Conservation (phyloP, 2,888 invertebrate species). For the Leucophenga maculata region DNA sequence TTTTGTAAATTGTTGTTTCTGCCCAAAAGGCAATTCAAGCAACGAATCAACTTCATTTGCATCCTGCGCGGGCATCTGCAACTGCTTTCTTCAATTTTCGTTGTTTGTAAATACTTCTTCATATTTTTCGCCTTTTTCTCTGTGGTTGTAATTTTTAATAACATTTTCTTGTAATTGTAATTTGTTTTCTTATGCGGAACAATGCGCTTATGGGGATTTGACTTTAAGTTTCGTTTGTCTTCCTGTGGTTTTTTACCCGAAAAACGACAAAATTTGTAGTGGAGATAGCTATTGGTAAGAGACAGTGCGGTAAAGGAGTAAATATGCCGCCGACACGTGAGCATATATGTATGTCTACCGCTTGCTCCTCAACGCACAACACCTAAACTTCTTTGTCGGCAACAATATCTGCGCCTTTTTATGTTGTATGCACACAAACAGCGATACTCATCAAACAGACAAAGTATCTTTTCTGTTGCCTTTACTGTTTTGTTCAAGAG, state of each 20-base stretch:
- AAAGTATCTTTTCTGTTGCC: constrained; percentile 53
- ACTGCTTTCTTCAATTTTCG: too few species aligned
- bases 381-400: constrained; percentile 48
- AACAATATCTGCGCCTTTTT: constrained; percentile 44
- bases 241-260: constrained; percentile 21
- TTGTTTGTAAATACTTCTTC: not conserved
- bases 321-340: constrained; percentile 12
- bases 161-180: constrained; percentile 70
- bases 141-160: constrained; percentile 57
- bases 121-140: too few species aligned
- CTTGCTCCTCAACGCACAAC: not conserved
- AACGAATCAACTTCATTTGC: constrained; percentile 10
- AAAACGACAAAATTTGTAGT: constrained; percentile 1
- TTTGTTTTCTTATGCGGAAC: constrained; percentile 53
- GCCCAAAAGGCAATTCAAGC: not conserved
- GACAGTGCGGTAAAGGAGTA: not conserved
- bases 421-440: not conserved
- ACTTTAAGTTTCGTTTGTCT: constrained; percentile 8
- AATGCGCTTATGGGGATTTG: constrained; percentile 21
- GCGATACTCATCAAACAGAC: not conserved
- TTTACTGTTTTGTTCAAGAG: constrained; percentile 41
- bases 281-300: too few species aligned
- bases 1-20: not conserved
- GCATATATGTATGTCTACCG: not conserved
- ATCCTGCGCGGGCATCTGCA: not conserved